Evolutionary conservation across 2,888 invertebrate genomes (phyloP).

Genomic region (Brachycybe producta): DNA sequence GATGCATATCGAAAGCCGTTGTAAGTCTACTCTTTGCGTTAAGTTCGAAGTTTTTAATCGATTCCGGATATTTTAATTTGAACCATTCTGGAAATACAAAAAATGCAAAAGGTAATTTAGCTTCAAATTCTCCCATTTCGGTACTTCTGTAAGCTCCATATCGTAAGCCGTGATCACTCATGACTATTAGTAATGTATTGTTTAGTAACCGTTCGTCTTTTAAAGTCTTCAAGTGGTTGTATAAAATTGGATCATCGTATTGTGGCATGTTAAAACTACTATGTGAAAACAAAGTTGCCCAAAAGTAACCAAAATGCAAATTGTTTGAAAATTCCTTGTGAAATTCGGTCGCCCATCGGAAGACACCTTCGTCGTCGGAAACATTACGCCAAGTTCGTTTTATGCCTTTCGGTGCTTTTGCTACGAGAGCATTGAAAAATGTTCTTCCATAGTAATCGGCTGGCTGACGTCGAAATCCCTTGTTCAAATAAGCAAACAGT

Average conservation of each 20-base stretch:
- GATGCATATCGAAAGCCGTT: conserved; percentile 2
- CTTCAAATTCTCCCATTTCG: neutral
- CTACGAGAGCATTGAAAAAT: conserved; percentile 34
- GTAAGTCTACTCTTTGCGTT: neutral
- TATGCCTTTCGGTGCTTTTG: too few species aligned
- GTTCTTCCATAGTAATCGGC: conserved; percentile 70
- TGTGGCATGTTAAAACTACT: neutral
- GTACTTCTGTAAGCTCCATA: neutral
- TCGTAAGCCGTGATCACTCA: conserved; percentile 7
- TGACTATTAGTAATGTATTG: conserved; percentile 5
- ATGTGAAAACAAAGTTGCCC: neutral
- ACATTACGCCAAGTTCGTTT: conserved; percentile 41
- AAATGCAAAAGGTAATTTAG: conserved; percentile 2
- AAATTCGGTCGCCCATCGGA: neutral
- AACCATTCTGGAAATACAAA: conserved; percentile 2
- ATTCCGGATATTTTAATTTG: neutral
- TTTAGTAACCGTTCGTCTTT: neutral
- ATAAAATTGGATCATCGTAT: neutral
- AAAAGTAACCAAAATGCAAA: neutral
- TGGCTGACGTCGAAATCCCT: conserved; percentile 57
- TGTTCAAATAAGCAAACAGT: conserved; percentile 60
- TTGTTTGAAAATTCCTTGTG: neutral
- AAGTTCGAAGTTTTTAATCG: neutral
- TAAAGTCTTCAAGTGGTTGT: neutral
- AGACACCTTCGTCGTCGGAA: neutral